These are phyloP conservation scores for Drosophila neocordata DNA, from an alignment of 1,140 invertebrate species.

Conservation along the genomic window DNA sequence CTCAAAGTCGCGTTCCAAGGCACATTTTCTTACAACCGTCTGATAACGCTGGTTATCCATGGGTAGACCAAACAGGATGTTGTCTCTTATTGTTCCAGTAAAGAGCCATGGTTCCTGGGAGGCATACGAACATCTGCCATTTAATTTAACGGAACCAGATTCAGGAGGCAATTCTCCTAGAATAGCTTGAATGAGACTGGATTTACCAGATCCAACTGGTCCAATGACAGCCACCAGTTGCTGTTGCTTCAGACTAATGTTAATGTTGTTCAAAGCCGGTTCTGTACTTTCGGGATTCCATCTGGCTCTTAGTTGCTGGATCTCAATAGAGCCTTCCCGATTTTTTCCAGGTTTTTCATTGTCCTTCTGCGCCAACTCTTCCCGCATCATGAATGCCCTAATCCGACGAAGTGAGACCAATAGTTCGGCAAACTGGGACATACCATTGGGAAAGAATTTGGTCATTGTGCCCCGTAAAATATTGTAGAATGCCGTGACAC, in stretches of 20 bases:
- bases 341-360: not conserved
- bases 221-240: conserved; percentile 86
- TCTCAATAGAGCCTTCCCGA: conserved; percentile 29
- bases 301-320: conserved; percentile 44
- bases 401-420: conserved; percentile 87
- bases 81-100: conserved; percentile 87
- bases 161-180: conserved; percentile 65
- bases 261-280: conserved; percentile 44
- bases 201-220: conserved; percentile 86
- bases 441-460: conserved; percentile 86
- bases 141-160: conserved; percentile 32
- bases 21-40: conserved; percentile 85
- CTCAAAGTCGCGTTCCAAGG: conserved; percentile 87
- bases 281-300: conserved; percentile 40
- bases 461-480: conserved; percentile 88
- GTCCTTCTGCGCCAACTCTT: conserved; percentile 83
- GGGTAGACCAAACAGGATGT: conserved; percentile 89
- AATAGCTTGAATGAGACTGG: conserved; percentile 83
- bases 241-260: conserved; percentile 66
- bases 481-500: conserved; percentile 89
- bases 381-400: conserved; percentile 87
- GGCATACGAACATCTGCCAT: conserved; percentile 63
- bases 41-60: conserved; percentile 86
- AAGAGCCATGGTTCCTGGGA: conserved; percentile 82
- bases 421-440: conserved; percentile 87